Conservation (phyloP, 2,113 vertebrate species). For the Pipra filicauda region DNA sequence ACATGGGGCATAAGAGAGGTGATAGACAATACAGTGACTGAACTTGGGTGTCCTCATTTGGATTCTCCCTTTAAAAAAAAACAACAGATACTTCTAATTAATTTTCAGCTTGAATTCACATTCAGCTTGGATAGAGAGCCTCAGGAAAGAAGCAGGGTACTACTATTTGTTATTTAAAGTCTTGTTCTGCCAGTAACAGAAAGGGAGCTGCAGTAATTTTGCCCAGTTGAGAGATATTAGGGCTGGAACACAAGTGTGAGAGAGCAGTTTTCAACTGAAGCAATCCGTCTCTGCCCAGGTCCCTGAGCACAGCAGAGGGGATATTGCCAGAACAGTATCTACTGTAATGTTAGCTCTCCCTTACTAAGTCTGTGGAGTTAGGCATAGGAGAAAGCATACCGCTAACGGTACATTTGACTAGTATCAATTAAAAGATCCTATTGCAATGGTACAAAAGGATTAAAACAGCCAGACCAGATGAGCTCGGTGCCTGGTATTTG, state of each 20-base stretch:
- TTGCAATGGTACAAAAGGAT: not conserved
- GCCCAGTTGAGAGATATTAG: not conserved
- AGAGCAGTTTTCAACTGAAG: not conserved
- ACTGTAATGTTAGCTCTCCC: not conserved
- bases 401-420: not conserved
- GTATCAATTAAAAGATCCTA: not conserved
- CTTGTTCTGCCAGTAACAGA: not conserved
- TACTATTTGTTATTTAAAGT: not conserved
- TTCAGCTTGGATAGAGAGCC: not conserved
- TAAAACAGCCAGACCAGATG: not conserved
- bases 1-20: not conserved
- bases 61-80: not conserved
- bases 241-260: fast-evolving
- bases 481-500: not conserved
- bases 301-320: fast-evolving
- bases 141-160: not conserved
- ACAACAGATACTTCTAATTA: not conserved
- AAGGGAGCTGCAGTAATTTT: not conserved
- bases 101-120: not conserved
- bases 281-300: fast-evolving
- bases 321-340: not conserved
- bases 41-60: not conserved
- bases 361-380: fast-evolving
- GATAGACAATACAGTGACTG: not conserved
- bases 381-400: not conserved